phyloP scores from a whole-genome alignment of 2,113 vertebrate genomes.

The Nothoprocta pentlandii region DNA sequence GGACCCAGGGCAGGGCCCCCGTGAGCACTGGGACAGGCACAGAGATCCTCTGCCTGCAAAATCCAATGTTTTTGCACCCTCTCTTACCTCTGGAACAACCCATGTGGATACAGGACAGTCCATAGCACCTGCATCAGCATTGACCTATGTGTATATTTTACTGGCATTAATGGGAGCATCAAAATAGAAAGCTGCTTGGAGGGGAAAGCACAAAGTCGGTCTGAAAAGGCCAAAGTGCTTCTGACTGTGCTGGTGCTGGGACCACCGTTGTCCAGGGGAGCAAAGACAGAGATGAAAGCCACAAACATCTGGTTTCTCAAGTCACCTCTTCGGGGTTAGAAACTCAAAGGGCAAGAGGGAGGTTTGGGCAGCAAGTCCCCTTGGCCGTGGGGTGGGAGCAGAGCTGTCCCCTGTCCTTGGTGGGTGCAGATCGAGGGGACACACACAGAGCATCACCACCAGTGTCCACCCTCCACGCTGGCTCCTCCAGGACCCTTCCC shows the following conservation, averaged over 20 bases:
- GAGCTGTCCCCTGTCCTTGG: background rate
- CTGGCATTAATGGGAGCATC: background rate
- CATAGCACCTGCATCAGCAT: background rate
- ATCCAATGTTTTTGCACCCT: background rate
- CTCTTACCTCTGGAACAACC: background rate
- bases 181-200: background rate
- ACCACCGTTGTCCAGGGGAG: background rate
- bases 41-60: background rate
- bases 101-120: background rate
- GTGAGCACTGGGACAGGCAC: background rate
- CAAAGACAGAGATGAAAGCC: background rate
- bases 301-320: conserved; percentile 2
- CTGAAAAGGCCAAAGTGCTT: background rate
- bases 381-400: background rate
- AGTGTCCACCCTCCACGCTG: background rate
- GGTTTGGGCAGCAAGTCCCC: background rate
- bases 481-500: background rate
- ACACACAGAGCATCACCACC: background rate
- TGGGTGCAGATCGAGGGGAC: background rate
- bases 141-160: background rate
- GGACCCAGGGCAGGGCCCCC: background rate
- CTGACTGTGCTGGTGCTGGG: background rate
- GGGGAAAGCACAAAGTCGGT: background rate
- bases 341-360: background rate
- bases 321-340: conserved; percentile 37